phyloP scores from a whole-genome alignment of 2,888 invertebrate genomes.

The Vandiemenella viatica region DNA sequence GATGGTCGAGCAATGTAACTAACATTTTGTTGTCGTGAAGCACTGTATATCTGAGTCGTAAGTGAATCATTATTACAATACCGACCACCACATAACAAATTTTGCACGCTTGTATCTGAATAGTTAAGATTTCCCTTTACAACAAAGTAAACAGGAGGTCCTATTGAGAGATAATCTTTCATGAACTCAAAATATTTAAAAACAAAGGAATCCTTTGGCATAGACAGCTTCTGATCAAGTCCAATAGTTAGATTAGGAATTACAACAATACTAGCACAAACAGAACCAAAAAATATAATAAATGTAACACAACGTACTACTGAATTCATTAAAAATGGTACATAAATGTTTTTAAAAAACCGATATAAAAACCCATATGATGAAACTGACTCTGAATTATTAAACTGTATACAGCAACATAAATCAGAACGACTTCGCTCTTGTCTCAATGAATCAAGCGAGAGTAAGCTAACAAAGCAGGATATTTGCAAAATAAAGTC shows the following conservation, averaged over 20 bases:
- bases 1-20: conserved; percentile 77
- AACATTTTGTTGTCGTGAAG: conserved; percentile 27
- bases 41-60: conserved; percentile 47
- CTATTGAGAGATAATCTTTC: conserved; percentile 72
- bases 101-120: conserved; percentile 51
- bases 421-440: conserved; percentile 55
- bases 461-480: conserved; percentile 81
- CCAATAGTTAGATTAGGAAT: conserved; percentile 84
- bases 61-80: conserved; percentile 63
- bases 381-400: too few species aligned
- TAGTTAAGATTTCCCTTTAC: conserved; percentile 57
- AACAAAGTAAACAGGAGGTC: conserved; percentile 88
- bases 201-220: conserved; percentile 95
- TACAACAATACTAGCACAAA: conserved; percentile 77
- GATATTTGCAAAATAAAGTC: conserved; percentile 93
- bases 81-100: conserved; percentile 64
- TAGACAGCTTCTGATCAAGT: conserved; percentile 86
- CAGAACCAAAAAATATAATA: conserved; percentile 79
- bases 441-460: conserved; percentile 69
- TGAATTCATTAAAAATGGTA: conserved; percentile 67
- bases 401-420: conserved; percentile 71
- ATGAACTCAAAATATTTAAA: conserved; percentile 64
- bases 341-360: conserved; percentile 73
- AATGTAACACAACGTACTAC: conserved; percentile 56
- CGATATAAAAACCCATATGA: conserved; percentile 66